Percentiles rank a stretch among this genome's conserved stretches.
phyloP scores from a whole-genome alignment of 2,888 invertebrate genomes.

The Conchocele bisecta region DNA sequence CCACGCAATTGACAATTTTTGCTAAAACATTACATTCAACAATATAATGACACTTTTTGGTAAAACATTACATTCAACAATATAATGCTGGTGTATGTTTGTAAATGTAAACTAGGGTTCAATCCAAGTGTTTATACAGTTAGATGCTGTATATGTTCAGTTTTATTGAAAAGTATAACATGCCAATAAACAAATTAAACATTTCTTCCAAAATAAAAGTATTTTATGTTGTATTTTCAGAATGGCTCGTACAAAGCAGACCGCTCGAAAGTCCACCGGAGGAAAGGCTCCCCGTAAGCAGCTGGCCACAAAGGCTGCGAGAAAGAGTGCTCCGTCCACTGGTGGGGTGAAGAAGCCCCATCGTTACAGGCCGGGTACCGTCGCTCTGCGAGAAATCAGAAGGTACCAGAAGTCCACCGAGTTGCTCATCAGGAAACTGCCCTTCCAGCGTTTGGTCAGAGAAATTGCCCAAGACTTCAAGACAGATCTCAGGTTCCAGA shows the following conservation, averaged over 20 bases:
- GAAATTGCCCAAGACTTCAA: constrained; percentile 83
- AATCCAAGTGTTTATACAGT: too few species aligned
- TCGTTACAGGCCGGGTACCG: constrained; percentile 13
- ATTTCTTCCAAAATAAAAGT: constrained; percentile 5
- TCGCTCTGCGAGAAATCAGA: constrained; percentile 15
- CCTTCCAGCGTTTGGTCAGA: constrained; percentile 82
- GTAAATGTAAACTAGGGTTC: too few species aligned
- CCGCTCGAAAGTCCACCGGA: constrained; percentile 83
- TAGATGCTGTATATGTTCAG: too few species aligned
- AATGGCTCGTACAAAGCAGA: constrained; percentile 83
- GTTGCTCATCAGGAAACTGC: constrained; percentile 82
- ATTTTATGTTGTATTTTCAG: neutral
- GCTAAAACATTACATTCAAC: neutral
- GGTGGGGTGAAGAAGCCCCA: constrained; percentile 14
- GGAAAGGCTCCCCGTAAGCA: constrained; percentile 65
- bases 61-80: neutral
- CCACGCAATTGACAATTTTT: neutral
- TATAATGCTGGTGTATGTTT: too few species aligned
- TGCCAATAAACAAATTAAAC: too few species aligned
- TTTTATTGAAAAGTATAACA: too few species aligned
- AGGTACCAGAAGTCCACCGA: constrained; percentile 67
- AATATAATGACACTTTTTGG: constrained; percentile 2
- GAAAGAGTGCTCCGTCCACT: constrained; percentile 13
- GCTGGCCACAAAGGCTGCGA: constrained; percentile 26
- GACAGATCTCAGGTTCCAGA: constrained; percentile 83